Evolutionary conservation across 2,888 invertebrate genomes (phyloP).

Genomic region (Norana najaformis): DNA sequence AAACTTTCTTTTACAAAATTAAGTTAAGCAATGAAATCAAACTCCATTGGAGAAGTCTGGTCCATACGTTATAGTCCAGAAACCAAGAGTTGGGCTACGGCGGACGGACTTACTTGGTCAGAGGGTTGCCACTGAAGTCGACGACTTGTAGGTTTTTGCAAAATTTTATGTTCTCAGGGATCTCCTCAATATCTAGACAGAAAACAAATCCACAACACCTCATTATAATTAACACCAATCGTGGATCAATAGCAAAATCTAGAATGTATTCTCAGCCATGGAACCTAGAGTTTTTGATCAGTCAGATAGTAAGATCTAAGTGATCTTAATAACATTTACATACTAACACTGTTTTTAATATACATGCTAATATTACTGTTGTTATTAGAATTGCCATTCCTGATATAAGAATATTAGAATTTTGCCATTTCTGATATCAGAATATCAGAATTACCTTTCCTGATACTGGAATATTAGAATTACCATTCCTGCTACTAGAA

Average conservation of each 20-base stretch:
- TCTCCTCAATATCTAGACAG: slow-evolving; percentile 90
- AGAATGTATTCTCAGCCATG: background rate
- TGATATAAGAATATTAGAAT: no score
- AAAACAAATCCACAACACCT: background rate
- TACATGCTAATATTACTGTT: background rate
- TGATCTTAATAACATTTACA: background rate
- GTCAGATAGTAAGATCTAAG: no score
- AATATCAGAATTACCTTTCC: no score
- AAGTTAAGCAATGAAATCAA: background rate
- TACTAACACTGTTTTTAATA: background rate
- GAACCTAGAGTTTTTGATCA: no score
- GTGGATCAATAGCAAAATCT: background rate
- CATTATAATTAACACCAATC: background rate
- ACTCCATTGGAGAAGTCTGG: background rate
- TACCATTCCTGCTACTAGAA: slow-evolving; percentile 85
- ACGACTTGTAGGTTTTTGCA: slow-evolving; percentile 90
- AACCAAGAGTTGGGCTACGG: background rate
- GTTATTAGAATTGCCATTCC: no score
- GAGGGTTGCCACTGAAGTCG: slow-evolving; percentile 98
- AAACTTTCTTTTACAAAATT: no score
- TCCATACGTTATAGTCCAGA: background rate
- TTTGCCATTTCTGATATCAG: no score
- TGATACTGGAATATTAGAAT: no score
- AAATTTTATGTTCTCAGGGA: slow-evolving; percentile 96
- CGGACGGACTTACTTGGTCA: slow-evolving; percentile 68